These are phyloP conservation scores for Brenthis ino DNA, from an alignment of 2,888 invertebrate genomes.

Conservation along the genomic window DNA sequence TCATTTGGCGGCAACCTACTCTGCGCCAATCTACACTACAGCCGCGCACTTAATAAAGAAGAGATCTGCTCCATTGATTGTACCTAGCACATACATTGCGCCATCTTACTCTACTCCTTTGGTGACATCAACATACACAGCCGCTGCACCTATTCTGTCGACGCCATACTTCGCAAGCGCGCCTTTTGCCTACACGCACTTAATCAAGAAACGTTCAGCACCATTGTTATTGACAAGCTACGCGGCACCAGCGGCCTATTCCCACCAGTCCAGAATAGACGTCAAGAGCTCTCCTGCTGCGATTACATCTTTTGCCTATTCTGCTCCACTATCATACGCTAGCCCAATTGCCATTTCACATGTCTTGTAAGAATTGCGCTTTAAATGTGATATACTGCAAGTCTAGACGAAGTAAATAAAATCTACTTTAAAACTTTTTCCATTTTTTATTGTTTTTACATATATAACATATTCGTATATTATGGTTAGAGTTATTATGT, in stretches of 20 bases:
- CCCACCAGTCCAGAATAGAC: constrained; percentile 56
- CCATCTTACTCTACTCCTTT: constrained; percentile 47
- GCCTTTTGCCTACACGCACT: constrained; percentile 53
- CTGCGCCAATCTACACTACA: constrained; percentile 48
- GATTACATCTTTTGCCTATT: constrained; percentile 48
- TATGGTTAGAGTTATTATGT: no score
- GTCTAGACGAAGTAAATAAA: no score
- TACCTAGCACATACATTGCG: constrained; percentile 44
- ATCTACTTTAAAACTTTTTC: no score
- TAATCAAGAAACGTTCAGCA: constrained; percentile 63
- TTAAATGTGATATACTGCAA: no score
- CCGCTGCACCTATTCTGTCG: constrained; percentile 51
- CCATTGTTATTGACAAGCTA: constrained; percentile 47
- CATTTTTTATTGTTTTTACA: no score
- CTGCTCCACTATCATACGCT: constrained; percentile 45
- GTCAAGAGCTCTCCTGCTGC: constrained; percentile 49
- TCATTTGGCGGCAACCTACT: constrained; percentile 38
- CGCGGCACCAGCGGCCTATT: constrained; percentile 53
- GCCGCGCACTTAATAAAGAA: constrained; percentile 63
- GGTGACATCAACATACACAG: constrained; percentile 49
- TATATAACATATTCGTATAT: no score
- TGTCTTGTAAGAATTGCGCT: not conserved
- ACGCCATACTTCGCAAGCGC: constrained; percentile 51
- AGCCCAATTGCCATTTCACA: constrained; percentile 38
- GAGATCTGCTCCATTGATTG: constrained; percentile 48